A percentile compares a stretch with the other conserved stretches of the same genome.
These are phyloP conservation scores for Flexamia atlantica DNA, from an alignment of 2,888 invertebrate genomes.

Conservation along the genomic window DNA sequence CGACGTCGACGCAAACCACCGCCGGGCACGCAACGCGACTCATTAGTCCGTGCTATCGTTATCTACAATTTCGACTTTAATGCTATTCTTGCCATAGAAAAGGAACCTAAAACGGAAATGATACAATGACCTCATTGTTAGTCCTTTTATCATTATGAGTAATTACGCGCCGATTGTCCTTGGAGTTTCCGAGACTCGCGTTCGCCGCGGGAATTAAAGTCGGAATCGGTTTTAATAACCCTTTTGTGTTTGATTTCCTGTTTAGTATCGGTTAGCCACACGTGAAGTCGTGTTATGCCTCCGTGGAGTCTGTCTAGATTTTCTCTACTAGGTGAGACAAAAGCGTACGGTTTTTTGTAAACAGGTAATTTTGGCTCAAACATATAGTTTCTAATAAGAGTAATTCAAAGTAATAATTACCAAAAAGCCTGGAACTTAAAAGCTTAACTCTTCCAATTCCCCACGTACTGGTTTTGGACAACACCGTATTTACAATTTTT, in stretches of 20 bases:
- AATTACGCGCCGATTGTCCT: conserved; percentile 38
- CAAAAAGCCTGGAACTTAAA: too few relatives aligned
- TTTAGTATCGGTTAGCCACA: too few relatives aligned
- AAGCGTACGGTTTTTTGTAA: too few relatives aligned
- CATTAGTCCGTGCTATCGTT: conserved; percentile 65
- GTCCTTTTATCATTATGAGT: conserved; percentile 40
- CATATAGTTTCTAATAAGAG: too few relatives aligned
- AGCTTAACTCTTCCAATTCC: too few relatives aligned
- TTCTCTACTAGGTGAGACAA: too few relatives aligned
- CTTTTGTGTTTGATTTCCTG: neutral
- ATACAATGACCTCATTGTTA: conserved; percentile 45
- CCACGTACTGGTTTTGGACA: too few relatives aligned
- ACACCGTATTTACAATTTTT: too few relatives aligned
- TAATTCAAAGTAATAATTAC: too few relatives aligned
- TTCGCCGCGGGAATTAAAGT: neutral
- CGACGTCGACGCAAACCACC: conserved; percentile 18
- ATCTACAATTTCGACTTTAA: conserved; percentile 67
- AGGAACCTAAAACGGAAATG: conserved; percentile 49
- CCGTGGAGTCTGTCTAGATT: too few relatives aligned
- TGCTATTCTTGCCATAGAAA: conserved; percentile 54
- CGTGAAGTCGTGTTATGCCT: too few relatives aligned
- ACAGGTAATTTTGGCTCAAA: too few relatives aligned
- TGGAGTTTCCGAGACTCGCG: conserved; percentile 17
- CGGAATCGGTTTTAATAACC: neutral
- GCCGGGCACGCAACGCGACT: conserved; percentile 64